Conservation (phyloP, 2,113 vertebrate species). For the Myrmophylax atrothorax region DNA sequence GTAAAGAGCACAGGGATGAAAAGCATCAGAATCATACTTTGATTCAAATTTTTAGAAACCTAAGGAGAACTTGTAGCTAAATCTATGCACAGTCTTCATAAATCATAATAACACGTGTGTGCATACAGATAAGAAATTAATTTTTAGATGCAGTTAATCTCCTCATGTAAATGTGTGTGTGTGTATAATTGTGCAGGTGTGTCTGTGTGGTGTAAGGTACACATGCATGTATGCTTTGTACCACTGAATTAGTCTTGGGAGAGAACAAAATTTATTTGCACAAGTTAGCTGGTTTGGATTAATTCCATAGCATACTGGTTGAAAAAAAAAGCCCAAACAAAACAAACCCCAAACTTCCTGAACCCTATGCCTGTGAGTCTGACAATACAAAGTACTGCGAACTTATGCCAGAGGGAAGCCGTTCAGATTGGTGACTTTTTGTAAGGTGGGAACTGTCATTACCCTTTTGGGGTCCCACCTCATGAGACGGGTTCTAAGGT, state of each 20-base stretch:
- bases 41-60: neutral
- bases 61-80: conserved; percentile 4
- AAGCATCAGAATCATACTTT: neutral
- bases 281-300: neutral
- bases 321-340: neutral
- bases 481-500: neutral
- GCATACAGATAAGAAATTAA: conserved; percentile 54
- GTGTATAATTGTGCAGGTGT: conserved; percentile 55
- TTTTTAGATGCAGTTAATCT: conserved; percentile 58
- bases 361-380: neutral
- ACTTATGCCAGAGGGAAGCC: neutral
- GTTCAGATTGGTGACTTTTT: neutral
- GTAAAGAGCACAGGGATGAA: neutral
- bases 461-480: neutral
- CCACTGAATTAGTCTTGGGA: neutral
- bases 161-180: conserved; percentile 9
- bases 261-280: neutral
- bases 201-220: neutral
- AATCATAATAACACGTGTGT: conserved; percentile 43
- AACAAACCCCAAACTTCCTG: neutral
- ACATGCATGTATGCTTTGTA: neutral
- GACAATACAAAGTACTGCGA: neutral
- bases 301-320: neutral
- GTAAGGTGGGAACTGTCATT: neutral
- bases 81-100: neutral